These are phyloP conservation scores for Drosophila cracens DNA, from an alignment of 2,888 invertebrate genomes.

Conservation along the genomic window DNA sequence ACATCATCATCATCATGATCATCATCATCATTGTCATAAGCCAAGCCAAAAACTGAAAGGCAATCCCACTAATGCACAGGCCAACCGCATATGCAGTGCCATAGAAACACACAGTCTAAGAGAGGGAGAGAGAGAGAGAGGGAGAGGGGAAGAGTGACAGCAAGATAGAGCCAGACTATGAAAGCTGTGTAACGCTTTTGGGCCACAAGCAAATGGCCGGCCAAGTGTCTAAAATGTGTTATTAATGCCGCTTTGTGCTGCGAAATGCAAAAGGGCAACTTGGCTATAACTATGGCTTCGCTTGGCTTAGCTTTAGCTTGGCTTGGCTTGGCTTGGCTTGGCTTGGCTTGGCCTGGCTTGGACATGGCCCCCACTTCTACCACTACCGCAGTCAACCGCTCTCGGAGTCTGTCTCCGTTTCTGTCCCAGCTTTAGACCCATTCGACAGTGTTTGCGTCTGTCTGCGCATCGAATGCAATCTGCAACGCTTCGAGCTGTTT, in stretches of 20 bases:
- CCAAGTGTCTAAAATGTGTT: constrained; percentile 76
- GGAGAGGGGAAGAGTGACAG: not conserved
- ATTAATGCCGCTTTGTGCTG: constrained; percentile 68
- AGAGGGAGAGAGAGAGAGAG: not conserved
- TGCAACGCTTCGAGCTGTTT: constrained; percentile 76
- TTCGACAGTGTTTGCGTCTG: constrained; percentile 34
- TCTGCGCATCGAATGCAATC: constrained; percentile 80
- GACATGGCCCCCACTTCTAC: not conserved
- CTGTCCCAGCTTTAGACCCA: constrained; percentile 18
- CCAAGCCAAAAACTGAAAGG: constrained; percentile 52
- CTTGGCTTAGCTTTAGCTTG: not conserved
- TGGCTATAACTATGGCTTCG: constrained; percentile 30
- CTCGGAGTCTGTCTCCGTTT: not conserved
- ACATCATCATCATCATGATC: constrained; percentile 33
- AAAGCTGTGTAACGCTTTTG: constrained; percentile 43
- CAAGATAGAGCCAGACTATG: constrained; percentile 14
- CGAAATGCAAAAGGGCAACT: constrained; percentile 67
- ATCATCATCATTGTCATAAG: constrained; percentile 34
- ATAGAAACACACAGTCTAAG: constrained; percentile 8
- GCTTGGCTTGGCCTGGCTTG: not conserved
- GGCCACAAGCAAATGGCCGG: constrained; percentile 43
- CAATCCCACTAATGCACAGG: constrained; percentile 70
- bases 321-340: not conserved
- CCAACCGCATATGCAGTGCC: constrained; percentile 36
- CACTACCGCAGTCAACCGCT: not conserved